Percentiles rank a stretch among this genome's conserved stretches.
These are phyloP conservation scores for Temnopleurus reevesii DNA, from an alignment of 53 echinoderm and acorn worm species.

Conservation along the genomic window DNA sequence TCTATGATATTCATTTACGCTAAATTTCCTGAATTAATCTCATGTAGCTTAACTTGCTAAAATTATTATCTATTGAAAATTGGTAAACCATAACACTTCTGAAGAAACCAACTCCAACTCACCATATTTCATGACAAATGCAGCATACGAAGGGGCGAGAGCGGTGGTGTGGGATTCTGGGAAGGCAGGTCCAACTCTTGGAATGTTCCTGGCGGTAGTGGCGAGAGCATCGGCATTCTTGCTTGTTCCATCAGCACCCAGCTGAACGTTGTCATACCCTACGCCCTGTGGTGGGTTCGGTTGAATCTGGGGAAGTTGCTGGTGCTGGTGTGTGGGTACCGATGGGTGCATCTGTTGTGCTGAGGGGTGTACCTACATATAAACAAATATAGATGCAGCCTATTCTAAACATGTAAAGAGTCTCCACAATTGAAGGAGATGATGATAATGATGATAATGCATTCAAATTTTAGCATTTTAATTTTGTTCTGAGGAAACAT, in stretches of 20 bases:
- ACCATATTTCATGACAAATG: slow-evolving; percentile 76
- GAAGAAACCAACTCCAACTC: too few species aligned
- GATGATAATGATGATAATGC: too few species aligned
- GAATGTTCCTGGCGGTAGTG: slow-evolving; percentile 61
- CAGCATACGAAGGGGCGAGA: slow-evolving; percentile 64
- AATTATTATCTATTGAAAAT: too few species aligned
- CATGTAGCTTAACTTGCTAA: too few species aligned
- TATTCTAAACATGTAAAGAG: too few species aligned
- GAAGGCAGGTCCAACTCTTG: slow-evolving; percentile 74
- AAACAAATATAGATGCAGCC: too few species aligned
- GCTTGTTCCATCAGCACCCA: slow-evolving; percentile 22
- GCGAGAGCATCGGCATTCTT: slow-evolving; percentile 72
- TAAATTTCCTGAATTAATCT: too few species aligned
- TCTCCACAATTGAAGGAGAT: neutral
- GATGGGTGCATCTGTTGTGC: slow-evolving; percentile 18
- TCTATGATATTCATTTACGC: too few species aligned
- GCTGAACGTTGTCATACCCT: neutral
- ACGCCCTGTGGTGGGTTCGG: slow-evolving; percentile 4
- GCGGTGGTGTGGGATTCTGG: slow-evolving; percentile 70
- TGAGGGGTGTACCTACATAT: neutral
- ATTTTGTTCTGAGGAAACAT: too few species aligned
- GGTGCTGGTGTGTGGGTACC: neutral
- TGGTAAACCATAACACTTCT: too few species aligned
- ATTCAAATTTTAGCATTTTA: too few species aligned
- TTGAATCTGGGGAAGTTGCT: neutral